Percentiles rank a stretch among this genome's conserved stretches.
These are phyloP conservation scores for Drosophila pseudoananassae DNA, from an alignment of 1,140 invertebrate genomes.

Conservation along the genomic window DNA sequence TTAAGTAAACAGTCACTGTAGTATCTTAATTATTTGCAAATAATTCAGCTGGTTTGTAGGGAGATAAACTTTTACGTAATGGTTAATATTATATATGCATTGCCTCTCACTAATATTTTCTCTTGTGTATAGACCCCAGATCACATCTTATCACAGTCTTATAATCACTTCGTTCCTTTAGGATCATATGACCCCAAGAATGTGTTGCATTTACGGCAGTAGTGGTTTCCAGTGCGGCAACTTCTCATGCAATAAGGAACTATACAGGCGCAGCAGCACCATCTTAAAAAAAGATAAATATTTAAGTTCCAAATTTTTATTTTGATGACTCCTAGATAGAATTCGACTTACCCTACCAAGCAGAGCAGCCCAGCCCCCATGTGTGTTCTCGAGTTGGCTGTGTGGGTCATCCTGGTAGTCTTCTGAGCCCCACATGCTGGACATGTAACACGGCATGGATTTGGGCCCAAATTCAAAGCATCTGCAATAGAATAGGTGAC, in stretches of 20 bases:
- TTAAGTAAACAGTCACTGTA: constrained; percentile 13
- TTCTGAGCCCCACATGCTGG: constrained; percentile 86
- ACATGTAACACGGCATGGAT: constrained; percentile 84
- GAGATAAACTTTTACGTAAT: neutral
- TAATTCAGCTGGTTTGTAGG: constrained; percentile 24
- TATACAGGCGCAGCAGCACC: constrained; percentile 86
- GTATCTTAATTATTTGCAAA: constrained; percentile 16
- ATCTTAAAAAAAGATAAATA: constrained; percentile 27
- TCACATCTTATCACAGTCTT: constrained; percentile 40
- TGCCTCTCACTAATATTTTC: constrained; percentile 1
- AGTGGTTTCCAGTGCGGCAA: constrained; percentile 88
- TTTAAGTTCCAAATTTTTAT: neutral
- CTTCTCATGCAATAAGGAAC: constrained; percentile 88
- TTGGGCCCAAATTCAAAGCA: constrained; percentile 83
- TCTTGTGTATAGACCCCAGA: constrained; percentile 12
- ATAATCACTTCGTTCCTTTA: constrained; percentile 44
- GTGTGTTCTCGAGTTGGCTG: constrained; percentile 86
- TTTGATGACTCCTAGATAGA: neutral
- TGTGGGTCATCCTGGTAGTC: constrained; percentile 85
- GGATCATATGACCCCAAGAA: constrained; percentile 86
- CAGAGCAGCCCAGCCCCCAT: constrained; percentile 87
- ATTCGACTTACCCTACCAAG: constrained; percentile 85
- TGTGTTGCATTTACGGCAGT: constrained; percentile 87
- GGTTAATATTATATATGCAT: constrained; percentile 13
- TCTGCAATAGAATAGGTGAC: constrained; percentile 22